Evolutionary conservation across 2,797 vertebrate genomes (phyloP).

Genomic region (Rhinoraja longicauda): DNA sequence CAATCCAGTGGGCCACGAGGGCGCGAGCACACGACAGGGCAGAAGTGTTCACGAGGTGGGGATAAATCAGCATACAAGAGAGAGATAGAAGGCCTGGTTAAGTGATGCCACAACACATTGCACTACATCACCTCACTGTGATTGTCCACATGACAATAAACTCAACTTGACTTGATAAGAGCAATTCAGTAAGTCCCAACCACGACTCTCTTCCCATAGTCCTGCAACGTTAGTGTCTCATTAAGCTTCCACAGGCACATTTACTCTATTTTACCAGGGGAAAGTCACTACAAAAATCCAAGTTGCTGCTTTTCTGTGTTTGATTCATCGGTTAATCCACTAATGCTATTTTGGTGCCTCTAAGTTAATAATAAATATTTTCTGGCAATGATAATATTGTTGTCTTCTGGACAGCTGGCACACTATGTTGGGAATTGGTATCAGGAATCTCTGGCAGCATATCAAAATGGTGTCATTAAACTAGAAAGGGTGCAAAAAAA

Average conservation of each 20-base stretch:
- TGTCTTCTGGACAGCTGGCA: background rate
- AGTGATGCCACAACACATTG: no score
- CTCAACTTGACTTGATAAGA: no score
- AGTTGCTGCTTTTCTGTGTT: background rate
- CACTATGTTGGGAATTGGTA: background rate
- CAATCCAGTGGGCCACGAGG: no score
- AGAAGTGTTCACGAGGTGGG: no score
- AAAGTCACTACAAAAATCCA: background rate
- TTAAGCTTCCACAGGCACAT: background rate
- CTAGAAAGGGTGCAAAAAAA: no score
- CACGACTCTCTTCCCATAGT: no score
- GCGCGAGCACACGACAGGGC: no score
- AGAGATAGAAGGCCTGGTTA: no score
- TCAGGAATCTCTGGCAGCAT: background rate
- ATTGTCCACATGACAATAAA: no score
- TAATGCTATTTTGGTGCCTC: background rate
- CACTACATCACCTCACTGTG: no score
- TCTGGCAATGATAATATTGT: background rate
- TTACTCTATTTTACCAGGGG: background rate
- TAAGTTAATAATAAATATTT: background rate
- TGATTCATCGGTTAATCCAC: background rate
- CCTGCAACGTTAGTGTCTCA: background rate
- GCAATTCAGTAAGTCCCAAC: no score
- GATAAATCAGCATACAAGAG: no score
- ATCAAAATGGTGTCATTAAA: background rate